A percentile compares a stretch with the other conserved stretches of the same genome.
Evolutionary conservation across 2,113 vertebrate genomes (phyloP).

Genomic region (Scalopus aquaticus): DNA sequence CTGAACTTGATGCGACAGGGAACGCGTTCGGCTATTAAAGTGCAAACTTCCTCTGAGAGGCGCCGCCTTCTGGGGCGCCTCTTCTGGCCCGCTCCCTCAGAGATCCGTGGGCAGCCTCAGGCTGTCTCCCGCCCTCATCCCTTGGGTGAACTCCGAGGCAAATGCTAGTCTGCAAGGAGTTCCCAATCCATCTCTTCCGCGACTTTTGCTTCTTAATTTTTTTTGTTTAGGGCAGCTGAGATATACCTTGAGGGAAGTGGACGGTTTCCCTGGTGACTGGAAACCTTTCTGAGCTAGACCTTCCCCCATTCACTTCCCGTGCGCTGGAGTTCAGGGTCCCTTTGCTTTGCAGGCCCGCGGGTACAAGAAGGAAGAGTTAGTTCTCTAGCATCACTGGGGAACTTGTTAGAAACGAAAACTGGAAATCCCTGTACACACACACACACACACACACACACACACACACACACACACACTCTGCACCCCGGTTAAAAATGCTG

Average conservation of each 20-base stretch:
- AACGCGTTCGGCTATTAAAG: not conserved
- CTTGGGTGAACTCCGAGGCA: not conserved
- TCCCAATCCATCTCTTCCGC: not conserved
- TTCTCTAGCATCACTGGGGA: not conserved
- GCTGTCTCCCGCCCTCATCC: not conserved
- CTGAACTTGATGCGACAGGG: not conserved
- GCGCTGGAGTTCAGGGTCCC: not conserved
- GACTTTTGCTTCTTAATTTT: not conserved
- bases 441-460: not conserved
- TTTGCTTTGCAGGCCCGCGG: not conserved
- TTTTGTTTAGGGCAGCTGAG: not conserved
- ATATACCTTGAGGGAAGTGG: not conserved
- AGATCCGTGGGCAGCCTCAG: slow-evolving; percentile 35
- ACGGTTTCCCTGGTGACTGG: not conserved
- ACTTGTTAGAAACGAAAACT: not conserved
- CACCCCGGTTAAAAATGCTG: not conserved
- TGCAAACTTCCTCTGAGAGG: slow-evolving; percentile 73
- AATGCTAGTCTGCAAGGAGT: not conserved
- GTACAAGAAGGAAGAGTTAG: not conserved
- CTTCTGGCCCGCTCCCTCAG: slow-evolving; percentile 60
- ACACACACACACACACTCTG: not conserved
- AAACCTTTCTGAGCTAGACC: not conserved
- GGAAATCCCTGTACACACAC: too few species aligned
- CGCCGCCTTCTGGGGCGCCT: slow-evolving; percentile 72
- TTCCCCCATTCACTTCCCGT: not conserved